phyloP scores from a whole-genome alignment of 2,797 vertebrate genomes.

The Gymnothorax reevesii region DNA sequence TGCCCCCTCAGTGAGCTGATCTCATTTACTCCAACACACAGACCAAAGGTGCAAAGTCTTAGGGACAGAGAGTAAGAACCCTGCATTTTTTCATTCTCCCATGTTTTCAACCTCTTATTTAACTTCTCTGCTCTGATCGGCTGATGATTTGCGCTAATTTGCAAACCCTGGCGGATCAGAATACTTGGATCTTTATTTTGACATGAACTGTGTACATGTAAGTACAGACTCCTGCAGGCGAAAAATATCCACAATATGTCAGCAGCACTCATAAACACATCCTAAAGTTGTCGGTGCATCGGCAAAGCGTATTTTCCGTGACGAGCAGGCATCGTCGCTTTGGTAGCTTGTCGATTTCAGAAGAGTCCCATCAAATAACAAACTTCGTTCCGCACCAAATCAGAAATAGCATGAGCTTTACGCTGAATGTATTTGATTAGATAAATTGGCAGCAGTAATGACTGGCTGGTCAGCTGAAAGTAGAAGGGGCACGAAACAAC shows the following conservation, averaged over 20 bases:
- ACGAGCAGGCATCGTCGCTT: neutral
- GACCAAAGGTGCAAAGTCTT: too few species aligned
- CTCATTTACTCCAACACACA: too few species aligned
- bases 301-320: neutral
- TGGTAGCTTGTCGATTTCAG: neutral
- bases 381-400: neutral
- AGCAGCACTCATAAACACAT: neutral
- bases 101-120: too few species aligned
- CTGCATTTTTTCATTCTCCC: too few species aligned
- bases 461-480: neutral
- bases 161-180: too few species aligned
- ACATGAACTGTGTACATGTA: neutral
- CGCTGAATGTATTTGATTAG: neutral
- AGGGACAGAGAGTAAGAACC: too few species aligned
- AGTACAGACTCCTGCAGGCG: neutral
- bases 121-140: too few species aligned
- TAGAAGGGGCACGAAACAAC: too few species aligned
- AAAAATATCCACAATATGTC: neutral
- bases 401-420: neutral
- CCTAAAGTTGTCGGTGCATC: neutral
- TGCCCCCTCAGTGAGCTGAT: too few species aligned
- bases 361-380: neutral
- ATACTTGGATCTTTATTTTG: too few species aligned
- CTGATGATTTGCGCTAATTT: too few species aligned
- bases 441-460: neutral